phyloP scores from a whole-genome alignment of 92 coral and sea anemone genomes.

The Actinostola sp. region DNA sequence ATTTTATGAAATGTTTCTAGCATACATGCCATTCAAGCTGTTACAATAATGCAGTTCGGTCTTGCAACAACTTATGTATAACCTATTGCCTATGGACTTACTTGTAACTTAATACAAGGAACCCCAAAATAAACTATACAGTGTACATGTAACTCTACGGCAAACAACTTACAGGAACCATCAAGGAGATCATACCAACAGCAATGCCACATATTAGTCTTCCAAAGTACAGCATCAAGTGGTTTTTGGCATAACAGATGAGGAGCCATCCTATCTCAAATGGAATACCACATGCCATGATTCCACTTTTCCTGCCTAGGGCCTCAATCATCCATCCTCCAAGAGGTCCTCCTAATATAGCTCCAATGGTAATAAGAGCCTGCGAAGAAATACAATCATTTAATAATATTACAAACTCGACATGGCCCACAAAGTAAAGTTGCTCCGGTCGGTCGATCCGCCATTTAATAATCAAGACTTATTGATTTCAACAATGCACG shows the following conservation, averaged over 20 bases:
- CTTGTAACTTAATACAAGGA: not conserved
- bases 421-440: too few relatives aligned
- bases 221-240: conserved; percentile 74
- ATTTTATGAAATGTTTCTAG: too few relatives aligned
- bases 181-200: conserved; percentile 75
- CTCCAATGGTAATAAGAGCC: conserved; percentile 81
- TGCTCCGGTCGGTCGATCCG: not conserved
- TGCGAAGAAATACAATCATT: not conserved
- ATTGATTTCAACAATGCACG: not conserved
- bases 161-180: conserved; percentile 82
- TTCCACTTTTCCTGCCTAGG: conserved; percentile 80
- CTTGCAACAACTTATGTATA: too few relatives aligned
- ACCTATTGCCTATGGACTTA: too few relatives aligned
- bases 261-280: conserved; percentile 87
- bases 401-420: not conserved
- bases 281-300: conserved; percentile 71
- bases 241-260: conserved; percentile 58
- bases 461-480: not conserved
- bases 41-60: too few relatives aligned
- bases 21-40: too few relatives aligned
- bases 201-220: conserved; percentile 75
- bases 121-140: too few relatives aligned
- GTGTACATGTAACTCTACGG: not conserved
- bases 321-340: conserved; percentile 73
- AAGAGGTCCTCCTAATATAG: conserved; percentile 72